Evolutionary conservation across 2,113 vertebrate genomes (phyloP), one percentile per base, ranked within the genome.

Genomic region (Erinaceus europaeus): DNA sequence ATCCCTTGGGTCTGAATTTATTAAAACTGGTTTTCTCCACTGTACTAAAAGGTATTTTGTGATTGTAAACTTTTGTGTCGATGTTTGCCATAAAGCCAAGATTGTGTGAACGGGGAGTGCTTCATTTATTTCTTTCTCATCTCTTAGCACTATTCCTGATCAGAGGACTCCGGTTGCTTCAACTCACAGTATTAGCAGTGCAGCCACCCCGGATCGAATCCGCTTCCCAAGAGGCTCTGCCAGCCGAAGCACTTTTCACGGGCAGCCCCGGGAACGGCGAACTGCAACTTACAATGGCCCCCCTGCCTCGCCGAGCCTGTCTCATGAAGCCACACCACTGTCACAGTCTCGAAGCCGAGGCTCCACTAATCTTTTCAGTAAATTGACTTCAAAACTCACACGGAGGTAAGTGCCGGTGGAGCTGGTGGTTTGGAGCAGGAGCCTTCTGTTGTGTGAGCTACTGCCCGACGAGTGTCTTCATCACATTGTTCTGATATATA

Each of bases 211-310:
- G 1, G 99, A 99, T 86, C 98, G 98, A 25, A 97, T 99, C 38
- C 98, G 98, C 89, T 99, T 99, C 97, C 99, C 99, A 2, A 96
- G 99, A 61, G 98, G 99, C 94, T 99, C 98, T 0, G 98, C 98
- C 91, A 98, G 98, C 89, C 98, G 99, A 79, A 99, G 99, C 98
- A 99, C 99, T 91, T 99, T 99, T 97, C 99, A 99, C 0, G 98
- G 98, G 36, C 99, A 99, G 97, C 98, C 99, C 91, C 96, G 98
- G 14, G 99, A 99, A 93, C 98, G 98, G 15, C 98, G 99, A 85
- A 99, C 98, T 0, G 99, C 99, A 71, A 99, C 99, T 0, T 99
- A 99, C 95, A 99, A 99, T 0, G 98, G 99, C 25, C 99, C 99
- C 0, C 99, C 99, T 1, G 99, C 99, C 84, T 99, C 99, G 0